A percentile compares a stretch with the other conserved stretches of the same genome.
These are phyloP conservation scores for Gymnoscelis rufifasciata DNA, from an alignment of 2,888 invertebrate genomes.

Conservation along the genomic window DNA sequence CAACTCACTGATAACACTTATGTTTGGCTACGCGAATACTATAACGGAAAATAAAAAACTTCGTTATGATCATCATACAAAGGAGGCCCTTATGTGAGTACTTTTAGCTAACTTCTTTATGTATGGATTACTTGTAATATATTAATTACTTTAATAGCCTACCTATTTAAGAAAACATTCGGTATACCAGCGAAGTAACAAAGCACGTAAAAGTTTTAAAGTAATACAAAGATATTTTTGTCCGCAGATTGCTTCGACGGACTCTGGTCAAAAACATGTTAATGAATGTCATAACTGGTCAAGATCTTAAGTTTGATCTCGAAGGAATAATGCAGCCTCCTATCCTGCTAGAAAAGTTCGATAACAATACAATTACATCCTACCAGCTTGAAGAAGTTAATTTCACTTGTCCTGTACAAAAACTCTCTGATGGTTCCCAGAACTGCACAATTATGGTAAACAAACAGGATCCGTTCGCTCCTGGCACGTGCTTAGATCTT, in stretches of 20 bases:
- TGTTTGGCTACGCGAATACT: constrained; percentile 1
- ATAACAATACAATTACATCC: not conserved
- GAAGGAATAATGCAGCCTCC: not conserved
- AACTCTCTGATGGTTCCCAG: not conserved
- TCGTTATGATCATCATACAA: not conserved
- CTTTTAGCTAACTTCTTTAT: not conserved
- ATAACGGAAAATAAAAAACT: not conserved
- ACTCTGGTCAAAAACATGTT: not conserved
- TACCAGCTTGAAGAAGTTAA: not conserved
- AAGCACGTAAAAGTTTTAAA: too few species aligned
- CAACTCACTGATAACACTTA: not conserved
- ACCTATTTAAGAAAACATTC: too few species aligned
- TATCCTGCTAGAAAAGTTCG: not conserved
- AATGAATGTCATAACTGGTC: not conserved
- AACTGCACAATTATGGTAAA: not conserved
- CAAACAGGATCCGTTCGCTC: not conserved
- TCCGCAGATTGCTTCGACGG: not conserved
- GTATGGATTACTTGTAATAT: not conserved
- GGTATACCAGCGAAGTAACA: too few species aligned
- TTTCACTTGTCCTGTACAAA: not conserved
- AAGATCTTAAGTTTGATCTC: not conserved
- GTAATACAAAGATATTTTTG: too few species aligned
- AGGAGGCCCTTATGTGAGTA: not conserved
- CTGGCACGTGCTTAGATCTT: constrained; percentile 81
- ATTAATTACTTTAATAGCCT: not conserved